These are phyloP conservation scores for Casuarius casuarius DNA, from an alignment of 2,113 vertebrate species.

Conservation along the genomic window DNA sequence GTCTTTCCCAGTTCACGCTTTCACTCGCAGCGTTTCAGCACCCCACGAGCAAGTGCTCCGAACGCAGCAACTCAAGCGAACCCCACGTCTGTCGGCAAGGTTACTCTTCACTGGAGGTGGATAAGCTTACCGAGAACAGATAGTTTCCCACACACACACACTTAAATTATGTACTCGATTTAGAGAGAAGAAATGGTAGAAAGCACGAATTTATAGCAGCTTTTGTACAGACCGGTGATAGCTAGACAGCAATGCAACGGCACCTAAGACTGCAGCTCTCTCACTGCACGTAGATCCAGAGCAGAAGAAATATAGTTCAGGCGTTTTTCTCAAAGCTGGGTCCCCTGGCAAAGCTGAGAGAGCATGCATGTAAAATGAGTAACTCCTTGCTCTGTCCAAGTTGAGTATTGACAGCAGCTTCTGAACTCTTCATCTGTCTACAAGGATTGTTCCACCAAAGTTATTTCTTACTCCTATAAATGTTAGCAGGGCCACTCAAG, in stretches of 20 bases:
- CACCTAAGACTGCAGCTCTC: not conserved
- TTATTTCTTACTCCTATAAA: not conserved
- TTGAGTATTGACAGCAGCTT: not conserved
- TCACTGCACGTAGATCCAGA: not conserved
- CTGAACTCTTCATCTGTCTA: not conserved
- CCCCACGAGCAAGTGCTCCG: conserved; percentile 18
- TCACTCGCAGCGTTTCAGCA: conserved; percentile 20
- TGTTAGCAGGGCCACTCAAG: not conserved
- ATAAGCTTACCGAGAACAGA: conserved; percentile 27
- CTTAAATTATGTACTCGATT: not conserved
- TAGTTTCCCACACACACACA: not conserved
- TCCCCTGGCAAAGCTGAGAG: not conserved
- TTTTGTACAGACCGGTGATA: not conserved
- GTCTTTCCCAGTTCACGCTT: conserved; percentile 26
- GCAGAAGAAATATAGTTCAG: not conserved
- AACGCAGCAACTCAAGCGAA: conserved; percentile 21
- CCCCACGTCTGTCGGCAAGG: not conserved
- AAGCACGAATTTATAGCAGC: not conserved
- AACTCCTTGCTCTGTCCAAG: not conserved
- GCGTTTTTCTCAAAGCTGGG: conserved; percentile 5
- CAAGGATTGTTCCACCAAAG: not conserved
- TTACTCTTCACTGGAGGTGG: not conserved
- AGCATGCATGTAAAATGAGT: not conserved
- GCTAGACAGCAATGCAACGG: not conserved
- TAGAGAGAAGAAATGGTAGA: not conserved